Conservation (phyloP, 1,140 invertebrate species). For the Chrysomallon squamiferum region DNA sequence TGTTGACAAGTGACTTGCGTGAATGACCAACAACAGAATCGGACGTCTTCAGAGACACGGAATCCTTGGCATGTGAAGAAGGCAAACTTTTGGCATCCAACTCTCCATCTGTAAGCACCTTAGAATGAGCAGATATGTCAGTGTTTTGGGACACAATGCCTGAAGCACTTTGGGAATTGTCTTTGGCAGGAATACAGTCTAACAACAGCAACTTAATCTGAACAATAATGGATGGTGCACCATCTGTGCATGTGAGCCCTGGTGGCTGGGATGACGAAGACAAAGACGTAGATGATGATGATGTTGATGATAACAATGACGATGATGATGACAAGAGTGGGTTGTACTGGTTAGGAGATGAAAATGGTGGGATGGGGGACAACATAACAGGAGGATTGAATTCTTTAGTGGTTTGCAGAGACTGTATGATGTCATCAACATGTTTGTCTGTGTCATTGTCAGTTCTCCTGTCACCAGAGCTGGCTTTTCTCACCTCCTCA, state of each 20-base stretch:
- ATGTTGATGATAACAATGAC: too few relatives aligned
- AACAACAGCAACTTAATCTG: background rate
- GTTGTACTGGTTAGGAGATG: background rate
- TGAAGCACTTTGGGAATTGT: constrained; percentile 5
- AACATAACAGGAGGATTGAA: background rate
- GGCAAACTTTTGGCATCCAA: too few relatives aligned
- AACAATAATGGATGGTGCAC: background rate
- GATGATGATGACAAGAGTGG: too few relatives aligned
- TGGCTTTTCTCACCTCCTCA: background rate
- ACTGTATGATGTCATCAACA: constrained; percentile 3
- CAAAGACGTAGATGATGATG: too few relatives aligned
- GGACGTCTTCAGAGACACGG: too few relatives aligned
- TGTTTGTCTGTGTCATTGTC: background rate
- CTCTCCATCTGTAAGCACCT: too few relatives aligned
- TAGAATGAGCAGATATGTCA: too few relatives aligned
- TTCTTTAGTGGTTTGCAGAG: background rate
- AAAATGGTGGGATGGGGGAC: constrained; percentile 1
- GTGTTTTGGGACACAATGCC: background rate
- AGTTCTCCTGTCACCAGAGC: background rate
- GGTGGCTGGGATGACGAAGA: too few relatives aligned
- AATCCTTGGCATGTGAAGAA: too few relatives aligned
- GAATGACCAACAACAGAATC: too few relatives aligned
- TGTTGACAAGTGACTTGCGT: too few relatives aligned
- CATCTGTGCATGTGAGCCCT: background rate
- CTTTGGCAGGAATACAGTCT: constrained; percentile 3